A percentile compares a stretch with the other conserved stretches of the same genome.
phyloP scores from a whole-genome alignment of 2,888 invertebrate species.

The Amaurobius ferox region DNA sequence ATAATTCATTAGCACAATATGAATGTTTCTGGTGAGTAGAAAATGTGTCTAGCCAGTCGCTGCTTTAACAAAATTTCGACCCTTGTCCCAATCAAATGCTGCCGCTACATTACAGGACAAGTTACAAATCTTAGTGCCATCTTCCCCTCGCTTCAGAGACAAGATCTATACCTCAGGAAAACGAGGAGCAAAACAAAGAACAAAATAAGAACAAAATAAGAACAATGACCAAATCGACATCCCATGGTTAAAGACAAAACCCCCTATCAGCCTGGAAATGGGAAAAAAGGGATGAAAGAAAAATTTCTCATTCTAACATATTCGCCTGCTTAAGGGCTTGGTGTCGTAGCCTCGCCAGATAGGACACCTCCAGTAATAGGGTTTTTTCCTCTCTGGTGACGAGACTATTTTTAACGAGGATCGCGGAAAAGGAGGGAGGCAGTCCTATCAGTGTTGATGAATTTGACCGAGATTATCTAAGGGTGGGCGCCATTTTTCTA shows the following conservation, averaged over 20 bases:
- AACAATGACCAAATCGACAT: constrained; percentile 60
- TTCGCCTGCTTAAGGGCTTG: constrained; percentile 68
- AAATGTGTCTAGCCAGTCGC: too few relatives aligned
- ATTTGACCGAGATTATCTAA: constrained; percentile 71
- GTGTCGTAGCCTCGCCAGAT: constrained; percentile 63
- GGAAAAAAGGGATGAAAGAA: constrained; percentile 26
- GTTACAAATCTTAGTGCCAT: not conserved
- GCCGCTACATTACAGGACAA: not conserved
- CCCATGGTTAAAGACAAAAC: constrained; percentile 70
- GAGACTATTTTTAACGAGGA: constrained; percentile 65
- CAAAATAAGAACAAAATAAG: too few relatives aligned
- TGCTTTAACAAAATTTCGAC: not conserved
- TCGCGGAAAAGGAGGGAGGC: constrained; percentile 23
- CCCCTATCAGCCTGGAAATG: constrained; percentile 60
- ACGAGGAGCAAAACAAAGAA: not conserved
- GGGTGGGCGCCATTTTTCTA: constrained; percentile 51
- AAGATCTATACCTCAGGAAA: constrained; percentile 5
- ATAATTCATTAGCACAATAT: too few relatives aligned
- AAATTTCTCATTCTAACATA: constrained; percentile 72
- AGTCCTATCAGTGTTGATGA: constrained; percentile 67
- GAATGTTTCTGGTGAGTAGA: too few relatives aligned
- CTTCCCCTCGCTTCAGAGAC: not conserved
- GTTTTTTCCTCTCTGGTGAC: constrained; percentile 64
- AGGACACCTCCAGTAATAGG: constrained; percentile 65
- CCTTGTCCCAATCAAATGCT: not conserved